Conservation (phyloP, 2,888 invertebrate species). For the Volucella inflata region DNA sequence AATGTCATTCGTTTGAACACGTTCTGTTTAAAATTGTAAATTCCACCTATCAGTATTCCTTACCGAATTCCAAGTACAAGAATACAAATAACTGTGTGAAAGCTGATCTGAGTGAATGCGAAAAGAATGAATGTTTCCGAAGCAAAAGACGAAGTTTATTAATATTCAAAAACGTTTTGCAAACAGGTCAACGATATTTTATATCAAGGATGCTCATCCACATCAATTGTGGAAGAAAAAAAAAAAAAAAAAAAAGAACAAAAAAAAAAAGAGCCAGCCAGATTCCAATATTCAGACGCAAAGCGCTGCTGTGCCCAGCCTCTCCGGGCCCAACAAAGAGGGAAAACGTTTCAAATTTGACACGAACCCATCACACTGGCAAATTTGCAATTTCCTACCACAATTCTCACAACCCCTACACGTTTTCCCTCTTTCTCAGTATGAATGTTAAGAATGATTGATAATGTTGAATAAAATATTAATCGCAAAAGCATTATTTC, state of each 20-base stretch:
- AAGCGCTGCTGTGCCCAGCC: constrained; percentile 59
- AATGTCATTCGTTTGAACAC: too few relatives aligned
- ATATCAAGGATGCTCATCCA: constrained; percentile 71
- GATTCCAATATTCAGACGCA: constrained; percentile 43
- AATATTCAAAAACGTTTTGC: constrained; percentile 75
- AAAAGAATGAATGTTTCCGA: constrained; percentile 70
- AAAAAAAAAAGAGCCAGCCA: constrained; percentile 33
- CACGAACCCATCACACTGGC: not conserved
- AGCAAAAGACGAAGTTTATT: constrained; percentile 74
- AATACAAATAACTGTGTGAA: constrained; percentile 57
- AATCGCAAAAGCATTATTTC: constrained; percentile 80
- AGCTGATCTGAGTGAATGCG: constrained; percentile 69
- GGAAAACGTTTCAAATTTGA: constrained; percentile 39
- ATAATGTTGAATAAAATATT: constrained; percentile 78
- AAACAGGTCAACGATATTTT: constrained; percentile 74
- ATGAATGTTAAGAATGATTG: constrained; percentile 79
- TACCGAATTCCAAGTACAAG: constrained; percentile 61
- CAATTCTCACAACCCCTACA: not conserved
- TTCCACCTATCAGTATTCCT: too few relatives aligned
- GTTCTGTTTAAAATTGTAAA: too few relatives aligned
- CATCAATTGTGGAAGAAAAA: constrained; percentile 59
- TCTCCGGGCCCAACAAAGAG: constrained; percentile 64
- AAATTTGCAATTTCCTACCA: constrained; percentile 26
- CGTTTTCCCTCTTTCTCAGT: constrained; percentile 67
- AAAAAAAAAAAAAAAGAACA: constrained; percentile 35